Evolutionary conservation across 2,113 vertebrate genomes (phyloP).

Genomic region (Corythornis vintsioides): DNA sequence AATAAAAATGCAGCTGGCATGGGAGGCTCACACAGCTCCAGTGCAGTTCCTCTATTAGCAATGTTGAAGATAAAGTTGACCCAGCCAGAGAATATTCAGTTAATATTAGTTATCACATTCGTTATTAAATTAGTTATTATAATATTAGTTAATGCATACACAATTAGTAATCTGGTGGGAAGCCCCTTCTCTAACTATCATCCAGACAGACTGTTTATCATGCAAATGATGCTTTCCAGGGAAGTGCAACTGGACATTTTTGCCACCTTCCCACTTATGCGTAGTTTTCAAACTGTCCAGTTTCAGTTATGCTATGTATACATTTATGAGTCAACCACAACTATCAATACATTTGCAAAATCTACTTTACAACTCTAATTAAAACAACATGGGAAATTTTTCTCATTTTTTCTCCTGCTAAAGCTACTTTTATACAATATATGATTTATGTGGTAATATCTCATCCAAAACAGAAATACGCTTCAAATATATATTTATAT

Average conservation of each 20-base stretch:
- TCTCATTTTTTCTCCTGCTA: background rate
- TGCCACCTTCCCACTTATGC: background rate
- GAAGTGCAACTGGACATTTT: background rate
- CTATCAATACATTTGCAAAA: background rate
- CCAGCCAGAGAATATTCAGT: background rate
- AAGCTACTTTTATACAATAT: background rate
- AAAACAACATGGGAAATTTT: background rate
- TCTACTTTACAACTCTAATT: background rate
- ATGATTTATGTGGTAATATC: background rate
- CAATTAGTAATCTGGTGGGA: background rate
- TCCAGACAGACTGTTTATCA: background rate
- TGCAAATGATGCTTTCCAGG: background rate
- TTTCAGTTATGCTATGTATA: background rate
- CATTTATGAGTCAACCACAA: background rate
- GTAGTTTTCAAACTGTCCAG: background rate
- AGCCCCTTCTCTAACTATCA: background rate
- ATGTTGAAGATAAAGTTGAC: conserved; percentile 21
- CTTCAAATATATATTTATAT: too few species aligned
- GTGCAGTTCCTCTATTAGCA: background rate
- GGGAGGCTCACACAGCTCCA: conserved; percentile 54
- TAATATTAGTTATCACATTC: too few species aligned
- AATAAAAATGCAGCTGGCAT: conserved; percentile 81
- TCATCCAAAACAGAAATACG: too few species aligned
- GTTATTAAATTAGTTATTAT: too few species aligned
- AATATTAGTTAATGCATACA: background rate